A percentile compares a stretch with the other conserved stretches of the same genome.
These are phyloP conservation scores for Ondatra zibethicus DNA, from an alignment of 2,113 vertebrate genomes.

Conservation along the genomic window DNA sequence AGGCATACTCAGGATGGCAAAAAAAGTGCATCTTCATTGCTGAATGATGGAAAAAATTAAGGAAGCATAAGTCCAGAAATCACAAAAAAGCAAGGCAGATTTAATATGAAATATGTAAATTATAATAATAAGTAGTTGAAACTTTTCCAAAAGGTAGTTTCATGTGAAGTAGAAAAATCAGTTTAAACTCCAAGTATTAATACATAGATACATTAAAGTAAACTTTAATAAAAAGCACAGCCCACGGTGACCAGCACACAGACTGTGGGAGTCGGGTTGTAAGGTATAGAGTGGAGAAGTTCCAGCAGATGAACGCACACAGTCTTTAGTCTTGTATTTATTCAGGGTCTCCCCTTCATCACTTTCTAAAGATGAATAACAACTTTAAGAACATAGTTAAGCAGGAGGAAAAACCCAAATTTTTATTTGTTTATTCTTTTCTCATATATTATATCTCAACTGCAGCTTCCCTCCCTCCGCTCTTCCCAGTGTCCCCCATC, in stretches of 20 bases:
- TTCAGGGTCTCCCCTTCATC: background rate
- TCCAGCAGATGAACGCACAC: background rate
- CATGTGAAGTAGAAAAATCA: background rate
- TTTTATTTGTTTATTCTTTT: background rate
- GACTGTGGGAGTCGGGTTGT: background rate
- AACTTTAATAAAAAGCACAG: background rate
- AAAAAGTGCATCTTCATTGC: background rate
- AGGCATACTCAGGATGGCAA: background rate
- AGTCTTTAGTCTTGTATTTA: background rate
- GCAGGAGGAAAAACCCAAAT: background rate
- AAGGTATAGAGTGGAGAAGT: background rate
- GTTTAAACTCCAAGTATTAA: background rate
- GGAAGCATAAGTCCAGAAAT: background rate
- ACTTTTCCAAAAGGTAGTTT: background rate
- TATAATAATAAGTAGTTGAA: conserved; percentile 12
- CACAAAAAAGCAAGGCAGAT: conserved; percentile 2
- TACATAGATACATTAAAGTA: background rate
- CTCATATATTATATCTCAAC: background rate
- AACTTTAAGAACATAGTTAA: background rate
- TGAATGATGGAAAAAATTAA: conserved; percentile 38
- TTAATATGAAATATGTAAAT: conserved; percentile 23
- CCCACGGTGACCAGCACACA: background rate
- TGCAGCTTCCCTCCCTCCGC: background rate
- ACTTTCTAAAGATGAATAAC: conserved; percentile 20
- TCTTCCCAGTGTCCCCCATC: background rate